Evolutionary conservation across 2,797 vertebrate species (phyloP), one percentile per base, ranked within the genome.

Genomic region (Miichthys miiuy): DNA sequence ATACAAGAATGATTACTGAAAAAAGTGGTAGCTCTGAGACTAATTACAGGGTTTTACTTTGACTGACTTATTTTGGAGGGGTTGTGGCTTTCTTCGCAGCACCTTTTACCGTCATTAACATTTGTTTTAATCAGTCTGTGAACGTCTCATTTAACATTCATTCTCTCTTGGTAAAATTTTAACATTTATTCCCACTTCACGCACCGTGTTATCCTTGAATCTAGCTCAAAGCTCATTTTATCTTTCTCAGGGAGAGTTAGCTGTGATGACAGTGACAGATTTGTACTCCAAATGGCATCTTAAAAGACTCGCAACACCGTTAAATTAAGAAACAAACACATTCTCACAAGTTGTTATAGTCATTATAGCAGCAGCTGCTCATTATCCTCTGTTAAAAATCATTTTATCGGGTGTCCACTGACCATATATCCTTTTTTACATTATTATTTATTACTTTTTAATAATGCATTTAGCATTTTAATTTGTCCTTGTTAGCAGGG

Each of bases 11-110:
- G 78, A 82, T 88, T 75, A 75, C 68, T 74, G 71, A 38, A 38
- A 66, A 72, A 82, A 86, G 81, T 76, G 84, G 46, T 72, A 79
- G 75, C 71, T 87, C 66, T 80, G 81, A 89, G 87, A 77, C 76
- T 90, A 87, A 92, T 92, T 89, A 91, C 38, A 65, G 51, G 67
- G 62, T 67, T 86, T 80, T 50, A 71, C 68, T 85, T 57, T 55
- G 55, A 55, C 55, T 70, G 27, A 56, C 68, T 89, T 79, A 69
- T 84, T 87, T 82, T 61, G 10, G 50, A 38, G 34, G 54, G 62
- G 61, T 82, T 72, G 47, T 18, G 38, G 44, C 21, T 62, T 74
- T 9, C 8, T 60, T 75, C 72, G 50, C 38, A 54, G 63, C 47
- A 65, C 62, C 52, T 87, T 81, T 79, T 42, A 76, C 42, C 54